Evolutionary conservation across 1,140 invertebrate genomes (phyloP), one percentile per base, ranked within the genome.

Genomic region (Drosophila tsacasi): DNA sequence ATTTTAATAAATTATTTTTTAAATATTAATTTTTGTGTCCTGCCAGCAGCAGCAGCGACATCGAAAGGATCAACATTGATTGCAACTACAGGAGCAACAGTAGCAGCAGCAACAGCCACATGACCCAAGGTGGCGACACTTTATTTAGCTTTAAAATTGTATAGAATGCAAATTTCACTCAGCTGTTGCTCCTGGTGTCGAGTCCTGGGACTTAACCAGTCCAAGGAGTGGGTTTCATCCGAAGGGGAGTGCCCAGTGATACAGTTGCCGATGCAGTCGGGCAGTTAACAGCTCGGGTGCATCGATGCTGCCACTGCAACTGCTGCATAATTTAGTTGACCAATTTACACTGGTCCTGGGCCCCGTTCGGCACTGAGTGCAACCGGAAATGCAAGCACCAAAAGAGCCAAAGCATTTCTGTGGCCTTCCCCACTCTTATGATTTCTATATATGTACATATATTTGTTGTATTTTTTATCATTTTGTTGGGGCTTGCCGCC

Each of bases 251-350:
- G 30, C 19, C 32, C 8, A 15, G 17, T 35, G 52, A 55, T 37
- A 55, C 52, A 23, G 52, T 17, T 35, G 50, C 50, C 12, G 50
- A 21, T 55, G 52, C 52, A 15, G 23, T 40, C 59, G 57, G 57
- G 42, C 65, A 76, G 50, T 52, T 32, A 32, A 76, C 79, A 75
- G 79, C 80, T 79, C 19, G 67, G 72, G 32, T 69, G 67, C 69
- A 44, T 49, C 21, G 27, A 61, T 65, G 71, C 69, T 90, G 85
- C 81, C 47, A 25, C 47, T 79, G 63, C 74, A 89, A 89, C 81
- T 90, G 84, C 81, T 91, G 89, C 89, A 91, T 91, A 91, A 91
- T 91, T 91, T 91, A 91, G 89, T 86, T 85, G 89, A 81, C 84
- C 89, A 91, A 91, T 91, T 91, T 91, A 83, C 89, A 85, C 82